Percentiles rank a stretch among this genome's conserved stretches.
phyloP scores from a whole-genome alignment of 1,140 invertebrate genomes.

The Dreissena rostriformis region DNA sequence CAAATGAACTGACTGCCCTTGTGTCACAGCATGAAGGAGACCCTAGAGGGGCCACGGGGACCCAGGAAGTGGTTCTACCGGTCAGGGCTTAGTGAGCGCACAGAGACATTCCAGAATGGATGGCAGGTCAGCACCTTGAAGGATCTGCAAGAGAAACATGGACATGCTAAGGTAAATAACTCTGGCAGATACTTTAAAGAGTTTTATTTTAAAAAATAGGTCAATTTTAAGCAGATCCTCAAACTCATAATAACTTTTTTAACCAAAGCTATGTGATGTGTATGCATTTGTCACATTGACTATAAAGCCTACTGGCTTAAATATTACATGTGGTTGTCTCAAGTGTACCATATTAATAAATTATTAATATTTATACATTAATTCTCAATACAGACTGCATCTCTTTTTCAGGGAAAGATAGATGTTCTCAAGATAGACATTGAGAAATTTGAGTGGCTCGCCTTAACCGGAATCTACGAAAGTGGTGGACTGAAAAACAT shows the following conservation, averaged over 20 bases:
- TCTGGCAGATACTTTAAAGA: too few relatives aligned
- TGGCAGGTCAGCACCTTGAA: slow-evolving; percentile 46
- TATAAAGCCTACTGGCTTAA: too few relatives aligned
- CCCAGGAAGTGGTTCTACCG: slow-evolving; percentile 34
- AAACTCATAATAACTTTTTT: too few relatives aligned
- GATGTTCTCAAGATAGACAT: slow-evolving; percentile 56
- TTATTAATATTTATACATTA: too few relatives aligned
- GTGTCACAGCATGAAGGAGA: slow-evolving; percentile 28
- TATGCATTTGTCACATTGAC: too few relatives aligned
- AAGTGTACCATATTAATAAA: too few relatives aligned
- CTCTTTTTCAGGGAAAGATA: slow-evolving; percentile 46
- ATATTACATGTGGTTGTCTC: too few relatives aligned
- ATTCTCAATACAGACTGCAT: too few relatives aligned
- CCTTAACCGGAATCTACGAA: slow-evolving; percentile 42
- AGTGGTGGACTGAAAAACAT: slow-evolving; percentile 37
- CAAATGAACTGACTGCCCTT: too few relatives aligned
- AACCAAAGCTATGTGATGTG: too few relatives aligned
- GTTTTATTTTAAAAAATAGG: neutral
- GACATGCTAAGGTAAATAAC: slow-evolving; percentile 22
- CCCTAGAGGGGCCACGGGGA: slow-evolving; percentile 21
- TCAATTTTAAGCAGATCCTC: too few relatives aligned
- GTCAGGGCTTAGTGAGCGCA: slow-evolving; percentile 27
- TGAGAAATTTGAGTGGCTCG: slow-evolving; percentile 55
- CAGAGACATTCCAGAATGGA: slow-evolving; percentile 23
- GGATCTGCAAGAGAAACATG: slow-evolving; percentile 9